Base-by-base conservation (phyloP, 2,888 invertebrate species). In the Pachydiplax longipennis region DNA sequence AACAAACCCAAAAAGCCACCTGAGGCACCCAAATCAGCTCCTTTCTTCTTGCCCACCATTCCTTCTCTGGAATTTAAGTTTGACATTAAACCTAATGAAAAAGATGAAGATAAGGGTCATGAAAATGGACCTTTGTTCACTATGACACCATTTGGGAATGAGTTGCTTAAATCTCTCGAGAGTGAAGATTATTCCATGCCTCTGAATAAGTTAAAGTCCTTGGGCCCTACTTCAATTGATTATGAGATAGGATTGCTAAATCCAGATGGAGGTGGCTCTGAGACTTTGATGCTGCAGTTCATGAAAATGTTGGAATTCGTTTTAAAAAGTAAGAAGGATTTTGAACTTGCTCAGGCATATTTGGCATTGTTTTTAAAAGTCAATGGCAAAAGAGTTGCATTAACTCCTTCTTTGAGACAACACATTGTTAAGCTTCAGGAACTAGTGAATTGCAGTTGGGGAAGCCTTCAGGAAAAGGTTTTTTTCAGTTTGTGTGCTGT, bases 11-110 rank as follows among this genome's bases (percentile, higher is more conserved):
- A 96, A 94, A 96, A 97, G 90, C 96, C 97, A 0, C 95, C 97
- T 0, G 98, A 98, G 93, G 95, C 96, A 2, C 97, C 98, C 0
- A 98, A 98, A 94, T 96, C 97, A 0, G 99, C 99, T 0, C 99
- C 99, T 0, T 99, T 99, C 95, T 99, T 99, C 93, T 94, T 99
- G 90, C 99, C 99, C 0, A 99, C 99, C 0, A 95, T 99, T 91
- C 96, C 98, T 0, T 97, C 97, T 0, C 94, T 98, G 31, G 96
- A 97, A 92, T 94, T 98, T 10, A 96, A 97, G 93, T 99, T 99
- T 93, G 97, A 97, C 93, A 93, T 97, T 18, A 91, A 92, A 81
- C 94, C 95, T 5, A 94, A 95, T 91, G 94, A 94, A 0, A 94
- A 94, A 48, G 93, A 93, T 18, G 92, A 94, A 1, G 93, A 93